Evolutionary conservation across 2,888 invertebrate genomes (phyloP), one percentile per base, ranked within the genome.

Genomic region (Epinotia ramella): DNA sequence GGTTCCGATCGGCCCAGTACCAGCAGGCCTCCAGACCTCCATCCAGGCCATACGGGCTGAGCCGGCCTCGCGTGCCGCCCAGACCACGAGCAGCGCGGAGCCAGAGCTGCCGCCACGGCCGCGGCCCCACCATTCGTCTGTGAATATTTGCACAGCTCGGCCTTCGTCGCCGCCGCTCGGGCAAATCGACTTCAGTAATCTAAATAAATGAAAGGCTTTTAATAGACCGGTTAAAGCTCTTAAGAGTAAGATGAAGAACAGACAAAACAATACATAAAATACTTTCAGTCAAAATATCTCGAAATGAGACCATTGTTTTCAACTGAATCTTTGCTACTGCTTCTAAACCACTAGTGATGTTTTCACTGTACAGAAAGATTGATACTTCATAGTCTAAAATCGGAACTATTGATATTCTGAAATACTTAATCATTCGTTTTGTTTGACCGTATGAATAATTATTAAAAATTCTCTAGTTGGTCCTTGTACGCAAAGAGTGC

Each of bases 41-140:
- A 73, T 60, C 79, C 78, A 73, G 76, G 96, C 96, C 83, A 97
- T 96, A n/a, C 96, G 96, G 67, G 97, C 97, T 70, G 95, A 93
- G 46, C 97, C 97, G n/a, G 96, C 91, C 88, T 97, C 97, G 91
- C 97, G 97, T 86, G 97, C 97, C 84, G 97, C 97, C 80, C 97
- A 97, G 92, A 97, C 97, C 74, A 97, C 96, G 81, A 97, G 97
- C 79, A 98, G 95, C n/a, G 97, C 96, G 95, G 95, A 79, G 95
- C 96, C 68, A 95, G 95, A 79, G 95, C 96, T 67, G 95, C 90
- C 0, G 96, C 95, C 33, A 57, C 78, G 83, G 53, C 82, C 85
- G 40, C 88, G 84, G 64, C 87, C 87, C 85, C 87, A 94, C 97
- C 97, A 97, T 87, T 97, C 97, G 84, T 96, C 97, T 53, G 97